phyloP scores from a whole-genome alignment of 2,797 vertebrate species.

The Acropternis orthonyx region DNA sequence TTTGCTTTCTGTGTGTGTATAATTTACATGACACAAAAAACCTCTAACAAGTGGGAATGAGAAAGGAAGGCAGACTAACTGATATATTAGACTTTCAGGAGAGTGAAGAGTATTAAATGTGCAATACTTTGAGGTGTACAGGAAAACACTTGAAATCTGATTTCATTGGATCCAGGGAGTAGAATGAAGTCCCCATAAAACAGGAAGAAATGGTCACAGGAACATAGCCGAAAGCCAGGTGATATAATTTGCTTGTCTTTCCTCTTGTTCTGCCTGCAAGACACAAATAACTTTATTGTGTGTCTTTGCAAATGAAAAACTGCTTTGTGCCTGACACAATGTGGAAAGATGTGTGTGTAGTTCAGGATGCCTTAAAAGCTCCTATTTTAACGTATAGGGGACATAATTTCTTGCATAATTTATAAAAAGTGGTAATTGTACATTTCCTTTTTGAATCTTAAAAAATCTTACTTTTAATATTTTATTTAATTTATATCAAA shows the following conservation, averaged over 20 bases:
- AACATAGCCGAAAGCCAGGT: neutral
- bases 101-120: neutral
- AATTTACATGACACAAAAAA: neutral
- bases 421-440: neutral
- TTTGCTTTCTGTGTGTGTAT: neutral
- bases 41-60: neutral
- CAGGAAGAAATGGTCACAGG: neutral
- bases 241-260: neutral
- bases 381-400: neutral
- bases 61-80: neutral
- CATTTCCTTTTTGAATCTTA: neutral
- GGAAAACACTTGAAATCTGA: neutral
- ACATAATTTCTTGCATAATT: neutral
- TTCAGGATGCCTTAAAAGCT: neutral
- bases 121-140: neutral
- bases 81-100: neutral
- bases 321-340: neutral
- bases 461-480: neutral
- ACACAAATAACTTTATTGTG: neutral
- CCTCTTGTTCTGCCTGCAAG: neutral
- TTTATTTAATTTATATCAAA: neutral
- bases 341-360: neutral
- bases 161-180: neutral
- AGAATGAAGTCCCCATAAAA: neutral
- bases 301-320: neutral